phyloP scores from a whole-genome alignment of 2,888 invertebrate species.

The Eilema sororculum region DNA sequence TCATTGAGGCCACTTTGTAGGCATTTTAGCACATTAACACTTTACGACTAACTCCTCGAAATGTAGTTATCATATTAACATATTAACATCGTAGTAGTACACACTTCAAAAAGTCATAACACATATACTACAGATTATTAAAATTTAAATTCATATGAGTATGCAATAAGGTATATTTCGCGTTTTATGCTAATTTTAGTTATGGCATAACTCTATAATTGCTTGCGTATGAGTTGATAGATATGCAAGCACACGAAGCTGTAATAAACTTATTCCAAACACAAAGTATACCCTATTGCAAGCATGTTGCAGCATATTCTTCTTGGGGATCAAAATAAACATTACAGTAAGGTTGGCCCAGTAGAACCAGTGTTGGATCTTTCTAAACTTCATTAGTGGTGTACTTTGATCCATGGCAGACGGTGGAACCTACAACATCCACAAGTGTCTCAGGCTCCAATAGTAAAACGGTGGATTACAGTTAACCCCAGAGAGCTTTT shows the following conservation, averaged over 20 bases:
- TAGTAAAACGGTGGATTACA: too few species aligned
- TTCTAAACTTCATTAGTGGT: too few species aligned
- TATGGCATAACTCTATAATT: not conserved
- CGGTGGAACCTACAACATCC: too few species aligned
- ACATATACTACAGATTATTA: not conserved
- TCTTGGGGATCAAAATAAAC: too few species aligned
- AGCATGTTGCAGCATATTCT: not conserved
- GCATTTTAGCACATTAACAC: slow-evolving; percentile 8
- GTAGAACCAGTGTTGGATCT: too few species aligned
- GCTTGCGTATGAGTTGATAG: slow-evolving; percentile 1
- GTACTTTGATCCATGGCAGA: too few species aligned
- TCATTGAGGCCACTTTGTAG: slow-evolving; percentile 5
- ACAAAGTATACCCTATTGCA: not conserved
- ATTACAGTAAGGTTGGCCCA: too few species aligned
- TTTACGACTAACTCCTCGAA: slow-evolving; percentile 1
- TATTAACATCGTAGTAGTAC: not conserved
- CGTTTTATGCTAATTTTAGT: not conserved
- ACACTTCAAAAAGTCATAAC: not conserved
- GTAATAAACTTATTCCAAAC: not conserved
- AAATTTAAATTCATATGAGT: not conserved
- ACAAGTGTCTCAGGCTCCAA: too few species aligned
- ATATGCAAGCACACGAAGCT: not conserved
- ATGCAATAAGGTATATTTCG: not conserved
- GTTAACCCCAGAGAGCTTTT: too few species aligned
- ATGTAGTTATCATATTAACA: not conserved